Evolutionary conservation across 1,140 invertebrate species (phyloP).

Genomic region (Ridgeia piscesae): DNA sequence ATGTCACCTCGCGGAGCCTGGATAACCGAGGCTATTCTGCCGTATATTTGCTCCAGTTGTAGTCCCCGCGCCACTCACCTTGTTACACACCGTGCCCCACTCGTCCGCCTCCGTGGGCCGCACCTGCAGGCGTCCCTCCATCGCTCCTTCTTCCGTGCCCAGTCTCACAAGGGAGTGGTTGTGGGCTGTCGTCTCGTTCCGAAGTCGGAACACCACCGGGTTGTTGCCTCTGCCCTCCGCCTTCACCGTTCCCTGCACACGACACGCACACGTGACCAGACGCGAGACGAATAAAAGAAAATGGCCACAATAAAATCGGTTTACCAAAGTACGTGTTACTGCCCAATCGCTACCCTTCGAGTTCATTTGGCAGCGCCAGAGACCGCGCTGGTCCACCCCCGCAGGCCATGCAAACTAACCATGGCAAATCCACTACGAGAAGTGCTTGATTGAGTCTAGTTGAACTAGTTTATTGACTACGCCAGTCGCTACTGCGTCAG

Average conservation of each 20-base stretch:
- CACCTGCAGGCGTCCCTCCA: slow-evolving; percentile 64
- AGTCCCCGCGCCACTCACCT: slow-evolving; percentile 36
- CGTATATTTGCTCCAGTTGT: too few species aligned
- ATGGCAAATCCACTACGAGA: too few species aligned
- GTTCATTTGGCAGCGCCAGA: neutral
- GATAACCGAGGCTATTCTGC: too few species aligned
- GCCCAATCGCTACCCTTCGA: neutral
- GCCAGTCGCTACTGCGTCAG: too few species aligned
- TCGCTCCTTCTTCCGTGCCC: slow-evolving; percentile 41
- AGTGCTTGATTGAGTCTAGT: too few species aligned
- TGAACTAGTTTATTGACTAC: too few species aligned
- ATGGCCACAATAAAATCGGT: neutral
- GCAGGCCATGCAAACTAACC: too few species aligned
- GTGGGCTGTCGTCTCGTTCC: slow-evolving; percentile 40
- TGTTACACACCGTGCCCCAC: slow-evolving; percentile 96
- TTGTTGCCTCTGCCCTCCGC: neutral
- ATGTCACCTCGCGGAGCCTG: too few species aligned
- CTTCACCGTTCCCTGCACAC: neutral
- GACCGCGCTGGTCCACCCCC: too few species aligned
- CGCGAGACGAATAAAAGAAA: neutral
- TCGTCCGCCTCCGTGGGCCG: slow-evolving; percentile 66
- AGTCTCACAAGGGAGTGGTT: slow-evolving; percentile 43
- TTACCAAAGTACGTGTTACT: neutral
- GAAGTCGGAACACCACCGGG: slow-evolving; percentile 60
- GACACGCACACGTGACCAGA: neutral